A percentile compares a stretch with the other conserved stretches of the same genome.
Conservation (phyloP, 2,888 invertebrate genomes). For the Penaeus monodon region DNA sequence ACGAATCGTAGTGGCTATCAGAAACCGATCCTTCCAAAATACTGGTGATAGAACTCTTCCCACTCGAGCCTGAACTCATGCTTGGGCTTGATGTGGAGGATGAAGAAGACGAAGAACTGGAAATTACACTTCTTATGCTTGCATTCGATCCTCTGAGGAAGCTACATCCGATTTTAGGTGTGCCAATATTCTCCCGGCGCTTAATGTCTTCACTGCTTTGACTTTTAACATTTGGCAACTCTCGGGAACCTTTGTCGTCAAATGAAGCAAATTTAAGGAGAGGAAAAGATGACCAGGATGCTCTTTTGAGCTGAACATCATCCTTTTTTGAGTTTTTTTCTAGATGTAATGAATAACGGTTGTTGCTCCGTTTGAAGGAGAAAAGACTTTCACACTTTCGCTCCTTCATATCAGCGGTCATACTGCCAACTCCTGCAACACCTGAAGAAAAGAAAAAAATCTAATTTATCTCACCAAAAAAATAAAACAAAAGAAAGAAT, state of each 20-base stretch:
- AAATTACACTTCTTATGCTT: conserved; percentile 24
- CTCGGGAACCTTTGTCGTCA: conserved; percentile 8
- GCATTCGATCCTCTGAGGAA: conserved; percentile 24
- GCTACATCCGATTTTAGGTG: conserved; percentile 36
- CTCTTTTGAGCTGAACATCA: conserved; percentile 44
- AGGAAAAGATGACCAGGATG: conserved; percentile 54
- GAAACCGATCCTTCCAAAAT: conserved; percentile 33
- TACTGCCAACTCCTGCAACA: background rate
- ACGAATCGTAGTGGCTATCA: conserved; percentile 36
- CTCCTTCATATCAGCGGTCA: conserved; percentile 27
- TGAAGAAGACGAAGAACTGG: conserved; percentile 27
- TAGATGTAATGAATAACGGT: conserved; percentile 39
- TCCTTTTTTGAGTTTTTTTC: conserved; percentile 34
- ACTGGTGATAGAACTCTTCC: conserved; percentile 40
- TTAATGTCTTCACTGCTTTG: conserved; percentile 16
- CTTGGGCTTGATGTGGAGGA: conserved; percentile 29
- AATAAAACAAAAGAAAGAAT: background rate
- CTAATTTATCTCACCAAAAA: too few species aligned
- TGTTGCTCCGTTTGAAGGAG: conserved; percentile 35
- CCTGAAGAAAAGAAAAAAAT: background rate
- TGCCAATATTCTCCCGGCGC: conserved; percentile 9
- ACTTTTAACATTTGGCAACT: background rate
- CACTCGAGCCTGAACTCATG: conserved; percentile 28
- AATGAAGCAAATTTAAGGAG: conserved; percentile 36
- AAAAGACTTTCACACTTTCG: conserved; percentile 31